Evolutionary conservation across 2,888 invertebrate genomes (phyloP).

Genomic region (Myopa tessellatipennis): DNA sequence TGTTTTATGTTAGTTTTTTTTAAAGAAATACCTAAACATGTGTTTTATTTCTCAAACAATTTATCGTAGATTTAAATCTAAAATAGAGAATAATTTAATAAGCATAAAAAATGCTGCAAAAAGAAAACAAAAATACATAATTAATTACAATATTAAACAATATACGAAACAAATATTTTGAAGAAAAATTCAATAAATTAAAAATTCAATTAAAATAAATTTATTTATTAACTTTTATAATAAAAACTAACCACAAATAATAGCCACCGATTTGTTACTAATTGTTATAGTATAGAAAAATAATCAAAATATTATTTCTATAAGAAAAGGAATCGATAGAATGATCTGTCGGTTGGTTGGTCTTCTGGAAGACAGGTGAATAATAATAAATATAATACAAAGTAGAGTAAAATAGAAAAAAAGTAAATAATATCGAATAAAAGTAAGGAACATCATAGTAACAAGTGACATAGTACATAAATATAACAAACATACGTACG

Average conservation of each 20-base stretch:
- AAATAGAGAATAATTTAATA: too few relatives aligned
- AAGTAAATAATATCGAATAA: not conserved
- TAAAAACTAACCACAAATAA: slow-evolving; percentile 37
- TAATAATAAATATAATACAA: not conserved
- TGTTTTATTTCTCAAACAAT: too few relatives aligned
- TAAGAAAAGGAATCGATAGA: not conserved
- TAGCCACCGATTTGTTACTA: slow-evolving; percentile 42
- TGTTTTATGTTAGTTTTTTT: too few relatives aligned
- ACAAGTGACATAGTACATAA: not conserved
- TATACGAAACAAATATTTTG: not conserved
- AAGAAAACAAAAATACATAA: not conserved
- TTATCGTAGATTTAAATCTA: too few relatives aligned
- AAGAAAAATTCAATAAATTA: not conserved
- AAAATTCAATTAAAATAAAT: too few relatives aligned
- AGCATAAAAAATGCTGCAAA: too few relatives aligned
- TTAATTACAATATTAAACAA: too few relatives aligned
- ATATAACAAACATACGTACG: too few relatives aligned
- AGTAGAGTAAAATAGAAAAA: not conserved
- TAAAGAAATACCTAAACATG: too few relatives aligned
- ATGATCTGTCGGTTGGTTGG: not conserved
- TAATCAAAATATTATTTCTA: slow-evolving; percentile 31
- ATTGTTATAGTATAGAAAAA: slow-evolving; percentile 25
- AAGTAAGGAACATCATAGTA: not conserved
- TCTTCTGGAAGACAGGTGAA: slow-evolving; percentile 1
- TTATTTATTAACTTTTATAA: not conserved